Evolutionary conservation across 1,140 invertebrate species (phyloP), one percentile per base, ranked within the genome.

Genomic region (Aphidius ervi): DNA sequence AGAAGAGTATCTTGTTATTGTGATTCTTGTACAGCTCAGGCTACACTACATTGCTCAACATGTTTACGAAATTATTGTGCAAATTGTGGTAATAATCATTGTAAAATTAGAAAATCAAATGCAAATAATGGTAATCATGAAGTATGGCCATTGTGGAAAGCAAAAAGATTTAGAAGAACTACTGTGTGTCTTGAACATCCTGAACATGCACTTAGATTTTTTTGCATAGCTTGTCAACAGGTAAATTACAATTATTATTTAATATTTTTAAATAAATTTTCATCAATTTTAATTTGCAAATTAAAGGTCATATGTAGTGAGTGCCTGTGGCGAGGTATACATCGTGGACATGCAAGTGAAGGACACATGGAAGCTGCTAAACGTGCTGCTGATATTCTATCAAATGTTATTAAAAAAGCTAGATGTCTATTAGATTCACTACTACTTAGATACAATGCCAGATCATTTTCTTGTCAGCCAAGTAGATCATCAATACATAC

Each of bases 21-120:
- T 56, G 77, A 79, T 46, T 62, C 59, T n/a, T 79, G 77, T 56
- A 73, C 77, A 66, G 64, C 76, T 16, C 63, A 72, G 67, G 80
- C 78, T 8, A 70, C 73, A 39, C 68, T 75, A 40, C 76, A 79
- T 37, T 82, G 81, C 61, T 68, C 74, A 10, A 72, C 70, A 6
- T 82, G 81, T 60, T 70, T 78, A 0, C 64, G 75, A 43, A 81
- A 79, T 63, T 76, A 81, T 41, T 82, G 81, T 61, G 61, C 62
- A n/a, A 68, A 75, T 37, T 82, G 81, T 54, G 72, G 70, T 6
- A 63, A 66, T 40, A 70, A 78, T 52, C 81, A 82, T 58, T 67
- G 73, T 46, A 64, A 74, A 59, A 67, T 70, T 64, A 65, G 74
- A 50, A 52, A 61, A 65, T 23, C 50, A 62, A 37, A 65, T 59